Conservation (phyloP, 2,797 vertebrate species). For the Galaxias olidus region DNA sequence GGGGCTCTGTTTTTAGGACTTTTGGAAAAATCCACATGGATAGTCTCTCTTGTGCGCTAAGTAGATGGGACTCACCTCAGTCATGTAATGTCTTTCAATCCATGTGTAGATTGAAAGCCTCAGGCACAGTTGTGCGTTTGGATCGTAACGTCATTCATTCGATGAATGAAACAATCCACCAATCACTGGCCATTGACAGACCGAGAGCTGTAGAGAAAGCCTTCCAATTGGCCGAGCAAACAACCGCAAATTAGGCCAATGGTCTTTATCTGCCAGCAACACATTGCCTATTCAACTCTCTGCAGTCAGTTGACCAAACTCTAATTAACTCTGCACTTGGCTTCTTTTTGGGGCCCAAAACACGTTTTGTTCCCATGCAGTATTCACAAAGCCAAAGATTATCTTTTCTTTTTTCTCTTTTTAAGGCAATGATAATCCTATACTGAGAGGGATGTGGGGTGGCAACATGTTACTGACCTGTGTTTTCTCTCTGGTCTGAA, state of each 20-base stretch:
- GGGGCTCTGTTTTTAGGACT: too few relatives aligned
- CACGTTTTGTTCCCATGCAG: conserved; percentile 33
- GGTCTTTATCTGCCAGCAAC: conserved; percentile 64
- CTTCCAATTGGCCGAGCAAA: conserved; percentile 39
- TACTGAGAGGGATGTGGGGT: conserved; percentile 23
- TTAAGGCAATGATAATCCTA: conserved; percentile 53
- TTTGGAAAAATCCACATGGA: background rate
- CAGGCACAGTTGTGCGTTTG: conserved; percentile 10
- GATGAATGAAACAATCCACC: conserved; percentile 60
- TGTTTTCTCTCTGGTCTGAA: too few relatives aligned
- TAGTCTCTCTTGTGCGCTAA: background rate
- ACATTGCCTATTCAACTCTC: conserved; percentile 67
- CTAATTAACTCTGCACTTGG: conserved; percentile 69
- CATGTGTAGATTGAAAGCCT: conserved; percentile 39
- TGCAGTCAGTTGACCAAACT: conserved; percentile 58
- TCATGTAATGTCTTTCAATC: conserved; percentile 47
- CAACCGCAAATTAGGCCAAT: conserved; percentile 60
- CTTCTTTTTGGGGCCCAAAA: conserved; percentile 38
- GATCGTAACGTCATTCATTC: conserved; percentile 41
- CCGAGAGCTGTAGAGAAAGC: conserved; percentile 15
- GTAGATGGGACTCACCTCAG: conserved; percentile 22
- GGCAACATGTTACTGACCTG: too few relatives aligned
- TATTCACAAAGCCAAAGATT: conserved; percentile 53
- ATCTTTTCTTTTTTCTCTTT: conserved; percentile 36
- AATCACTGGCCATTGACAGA: conserved; percentile 42